Evolutionary conservation across 2,797 vertebrate species (phyloP).

Genomic region (Lacerta agilis): DNA sequence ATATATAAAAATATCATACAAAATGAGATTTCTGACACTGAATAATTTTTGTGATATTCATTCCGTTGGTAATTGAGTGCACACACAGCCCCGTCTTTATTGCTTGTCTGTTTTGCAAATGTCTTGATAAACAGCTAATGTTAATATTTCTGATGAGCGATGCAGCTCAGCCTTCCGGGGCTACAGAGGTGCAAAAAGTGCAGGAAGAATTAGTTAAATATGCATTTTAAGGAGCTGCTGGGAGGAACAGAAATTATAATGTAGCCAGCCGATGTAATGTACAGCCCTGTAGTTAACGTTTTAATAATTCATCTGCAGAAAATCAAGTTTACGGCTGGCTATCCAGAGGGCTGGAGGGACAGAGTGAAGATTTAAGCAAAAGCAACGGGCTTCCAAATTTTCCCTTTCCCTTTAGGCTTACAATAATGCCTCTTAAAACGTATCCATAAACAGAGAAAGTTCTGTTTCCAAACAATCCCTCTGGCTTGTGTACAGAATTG

Average conservation of each 20-base stretch:
- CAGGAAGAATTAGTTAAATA: slow-evolving; percentile 72
- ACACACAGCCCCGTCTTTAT: slow-evolving; percentile 71
- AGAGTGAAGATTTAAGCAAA: slow-evolving; percentile 35
- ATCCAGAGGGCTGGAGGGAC: slow-evolving; percentile 36
- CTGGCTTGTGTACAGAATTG: slow-evolving; percentile 46
- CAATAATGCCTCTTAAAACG: slow-evolving; percentile 16
- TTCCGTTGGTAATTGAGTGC: slow-evolving; percentile 78
- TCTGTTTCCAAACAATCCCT: slow-evolving; percentile 39
- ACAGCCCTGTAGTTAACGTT: slow-evolving; percentile 60
- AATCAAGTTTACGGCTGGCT: slow-evolving; percentile 59
- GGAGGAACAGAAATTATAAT: slow-evolving; percentile 62
- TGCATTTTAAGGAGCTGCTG: slow-evolving; percentile 69
- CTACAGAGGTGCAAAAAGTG: slow-evolving; percentile 70
- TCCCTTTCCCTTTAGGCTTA: background rate
- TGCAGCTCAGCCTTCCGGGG: slow-evolving; percentile 72
- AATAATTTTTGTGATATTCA: slow-evolving; percentile 83
- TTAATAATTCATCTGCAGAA: slow-evolving; percentile 73
- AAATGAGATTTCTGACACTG: slow-evolving; percentile 85
- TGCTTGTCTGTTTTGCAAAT: slow-evolving; percentile 78
- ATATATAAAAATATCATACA: slow-evolving; percentile 83
- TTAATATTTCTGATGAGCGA: slow-evolving; percentile 80
- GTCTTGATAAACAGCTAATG: slow-evolving; percentile 79
- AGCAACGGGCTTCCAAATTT: slow-evolving; percentile 29
- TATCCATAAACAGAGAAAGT: slow-evolving; percentile 36
- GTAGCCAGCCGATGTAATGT: slow-evolving; percentile 58